Base-by-base conservation (phyloP, 1,140 invertebrate genomes). In the Trialeurodes vaporariorum region DNA sequence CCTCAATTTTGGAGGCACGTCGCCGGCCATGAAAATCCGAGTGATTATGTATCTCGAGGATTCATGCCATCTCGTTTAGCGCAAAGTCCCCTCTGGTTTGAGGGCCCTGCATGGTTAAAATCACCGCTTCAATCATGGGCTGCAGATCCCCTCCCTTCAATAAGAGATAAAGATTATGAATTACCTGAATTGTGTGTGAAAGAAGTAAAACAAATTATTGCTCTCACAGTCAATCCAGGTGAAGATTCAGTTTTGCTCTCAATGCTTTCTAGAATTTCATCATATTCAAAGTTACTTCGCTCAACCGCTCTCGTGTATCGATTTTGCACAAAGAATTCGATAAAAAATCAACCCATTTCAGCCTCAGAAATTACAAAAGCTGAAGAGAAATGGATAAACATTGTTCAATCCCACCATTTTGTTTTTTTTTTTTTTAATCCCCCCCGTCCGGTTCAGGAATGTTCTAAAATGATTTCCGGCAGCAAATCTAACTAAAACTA, bases 401-500 rank as follows among this genome's bases (percentile, higher is more conserved):
- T 25, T 25, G 60, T 61, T 61, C 60, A 61, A 61, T 9, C 5
- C n/a, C 2, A 61, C 5, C 24, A 25, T n/a, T 61, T 61, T 22
- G 5, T 17, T 9, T 5, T 9, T 9, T 5, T 49, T 17, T 9
- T 9, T 9, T 9, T 9, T 9, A 49, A 9, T 17, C 34, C 17
- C 64, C 21, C 72, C 9, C 65, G 73, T 25, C 12, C 80, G 0
- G 65, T 81, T 5, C 64, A 78, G 72, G 75, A 77, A 9, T 74
- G 75, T n/a, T n/a, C n/a, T n/a, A 22, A 74, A 80, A 9, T 67
- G 79, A 13, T 66, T 80, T 13, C 12, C 67, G 24, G 66, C 74
- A 27, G 70, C 79, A 0, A 40, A 72, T 12, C 64, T 79, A 0
- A 61, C 66, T 70, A 71, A 27, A 78, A 77, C 69, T 77, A 80